A percentile compares a stretch with the other conserved stretches of the same genome.
Evolutionary conservation across 2,888 invertebrate genomes (phyloP).

Genomic region (Trimorus sp.): DNA sequence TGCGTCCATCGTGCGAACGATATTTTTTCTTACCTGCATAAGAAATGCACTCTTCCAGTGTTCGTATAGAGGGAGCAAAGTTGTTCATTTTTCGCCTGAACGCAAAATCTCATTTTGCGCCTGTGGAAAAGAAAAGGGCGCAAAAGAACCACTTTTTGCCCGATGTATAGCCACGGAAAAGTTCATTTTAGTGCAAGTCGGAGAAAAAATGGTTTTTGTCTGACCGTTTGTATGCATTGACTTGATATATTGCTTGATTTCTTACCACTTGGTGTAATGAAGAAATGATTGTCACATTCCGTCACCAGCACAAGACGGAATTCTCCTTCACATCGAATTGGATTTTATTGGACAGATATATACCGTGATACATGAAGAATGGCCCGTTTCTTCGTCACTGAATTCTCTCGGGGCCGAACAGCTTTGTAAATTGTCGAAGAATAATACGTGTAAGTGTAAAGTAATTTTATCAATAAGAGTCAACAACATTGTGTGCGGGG

Average conservation of each 20-base stretch:
- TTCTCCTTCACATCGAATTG: too few relatives aligned
- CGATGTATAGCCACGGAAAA: too few relatives aligned
- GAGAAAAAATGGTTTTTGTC: background rate
- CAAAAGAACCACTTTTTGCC: too few relatives aligned
- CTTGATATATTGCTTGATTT: background rate
- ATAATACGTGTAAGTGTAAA: constrained; percentile 24
- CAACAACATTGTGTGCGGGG: constrained; percentile 34
- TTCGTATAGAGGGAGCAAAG: too few relatives aligned
- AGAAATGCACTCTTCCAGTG: too few relatives aligned
- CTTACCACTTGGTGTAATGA: constrained; percentile 3
- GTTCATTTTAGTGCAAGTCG: too few relatives aligned
- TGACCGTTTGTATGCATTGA: background rate
- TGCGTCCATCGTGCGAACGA: background rate
- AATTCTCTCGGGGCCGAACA: constrained; percentile 1
- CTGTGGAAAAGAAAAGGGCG: too few relatives aligned
- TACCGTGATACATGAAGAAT: background rate
- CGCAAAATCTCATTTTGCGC: too few relatives aligned
- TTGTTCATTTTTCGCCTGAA: too few relatives aligned
- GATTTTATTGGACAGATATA: background rate
- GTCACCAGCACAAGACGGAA: too few relatives aligned
- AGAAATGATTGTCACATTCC: constrained; percentile 3
- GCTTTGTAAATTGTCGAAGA: constrained; percentile 25
- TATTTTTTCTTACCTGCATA: too few relatives aligned
- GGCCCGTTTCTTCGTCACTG: constrained; percentile 5
- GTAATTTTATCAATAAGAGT: constrained; percentile 31